phyloP scores from a whole-genome alignment of 2,797 vertebrate genomes.

The Poecilia velifera region DNA sequence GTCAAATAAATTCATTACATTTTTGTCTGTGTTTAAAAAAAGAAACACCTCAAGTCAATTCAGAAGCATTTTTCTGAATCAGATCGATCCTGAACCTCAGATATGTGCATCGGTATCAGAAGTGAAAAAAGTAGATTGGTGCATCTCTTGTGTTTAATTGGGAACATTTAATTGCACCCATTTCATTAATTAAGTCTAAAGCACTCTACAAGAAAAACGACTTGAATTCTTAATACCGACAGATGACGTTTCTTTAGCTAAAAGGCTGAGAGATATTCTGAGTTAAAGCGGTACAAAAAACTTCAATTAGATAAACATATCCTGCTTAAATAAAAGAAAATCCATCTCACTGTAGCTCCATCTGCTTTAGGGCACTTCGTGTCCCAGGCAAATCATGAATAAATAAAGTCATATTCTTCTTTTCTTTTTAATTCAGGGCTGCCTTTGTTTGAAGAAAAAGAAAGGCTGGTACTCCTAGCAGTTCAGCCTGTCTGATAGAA shows the following conservation, averaged over 20 bases:
- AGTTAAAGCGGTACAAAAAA: neutral
- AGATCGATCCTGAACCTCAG: no score
- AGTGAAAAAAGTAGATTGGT: no score
- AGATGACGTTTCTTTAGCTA: neutral
- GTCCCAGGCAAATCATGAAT: neutral
- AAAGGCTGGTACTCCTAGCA: neutral
- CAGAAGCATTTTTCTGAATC: no score
- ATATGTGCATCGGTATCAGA: no score
- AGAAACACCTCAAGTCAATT: no score
- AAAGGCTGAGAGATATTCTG: neutral
- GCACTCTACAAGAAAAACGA: neutral
- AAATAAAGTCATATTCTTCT: constrained; percentile 3
- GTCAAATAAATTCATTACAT: no score
- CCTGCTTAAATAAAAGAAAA: neutral
- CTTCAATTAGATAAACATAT: constrained; percentile 3
- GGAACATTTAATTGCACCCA: neutral
- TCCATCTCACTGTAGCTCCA: neutral
- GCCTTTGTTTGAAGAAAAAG: neutral
- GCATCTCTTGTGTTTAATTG: neutral
- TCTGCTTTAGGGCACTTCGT: neutral
- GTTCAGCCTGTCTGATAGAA: constrained; percentile 23
- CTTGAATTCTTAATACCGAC: neutral
- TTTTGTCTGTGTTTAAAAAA: no score
- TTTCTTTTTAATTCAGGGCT: neutral
- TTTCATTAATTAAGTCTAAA: neutral